Evolutionary conservation across 2,797 vertebrate species (phyloP).

Genomic region (Pangasius mekongensis): DNA sequence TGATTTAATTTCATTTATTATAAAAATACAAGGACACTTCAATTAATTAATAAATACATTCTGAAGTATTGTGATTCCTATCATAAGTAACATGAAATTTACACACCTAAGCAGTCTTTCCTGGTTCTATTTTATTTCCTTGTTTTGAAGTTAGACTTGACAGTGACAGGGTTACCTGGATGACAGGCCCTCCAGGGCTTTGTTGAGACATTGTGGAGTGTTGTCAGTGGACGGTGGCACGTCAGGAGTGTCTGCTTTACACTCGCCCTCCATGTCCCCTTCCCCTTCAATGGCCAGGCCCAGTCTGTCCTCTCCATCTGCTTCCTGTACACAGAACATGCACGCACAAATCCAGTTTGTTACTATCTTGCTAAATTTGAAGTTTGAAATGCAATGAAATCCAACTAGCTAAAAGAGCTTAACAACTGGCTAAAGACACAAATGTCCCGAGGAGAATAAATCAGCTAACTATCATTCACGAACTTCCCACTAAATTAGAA

Average conservation of each 20-base stretch:
- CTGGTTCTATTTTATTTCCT: background rate
- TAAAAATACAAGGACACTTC: background rate
- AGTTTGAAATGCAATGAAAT: background rate
- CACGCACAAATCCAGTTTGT: background rate
- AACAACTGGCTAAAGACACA: background rate
- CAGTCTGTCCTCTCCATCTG: constrained; percentile 84
- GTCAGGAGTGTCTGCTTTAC: constrained; percentile 86
- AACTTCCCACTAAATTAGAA: background rate
- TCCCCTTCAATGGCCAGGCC: constrained; percentile 72
- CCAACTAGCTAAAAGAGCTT: background rate
- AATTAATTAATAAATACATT: background rate
- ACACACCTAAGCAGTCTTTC: background rate
- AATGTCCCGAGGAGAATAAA: background rate
- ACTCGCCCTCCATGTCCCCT: constrained; percentile 77
- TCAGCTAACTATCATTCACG: background rate
- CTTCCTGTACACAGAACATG: constrained; percentile 77
- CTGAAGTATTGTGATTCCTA: background rate
- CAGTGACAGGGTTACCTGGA: constrained; percentile 80
- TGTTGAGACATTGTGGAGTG: constrained; percentile 93
- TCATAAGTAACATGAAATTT: background rate
- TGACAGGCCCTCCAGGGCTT: constrained; percentile 90
- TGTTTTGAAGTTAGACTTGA: background rate
- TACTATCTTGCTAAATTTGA: background rate
- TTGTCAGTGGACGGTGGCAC: constrained; percentile 81
- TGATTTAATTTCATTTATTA: background rate